Evolutionary conservation across 2,888 invertebrate species (phyloP), one percentile per base, ranked within the genome.

Genomic region (Noctua pronuba): DNA sequence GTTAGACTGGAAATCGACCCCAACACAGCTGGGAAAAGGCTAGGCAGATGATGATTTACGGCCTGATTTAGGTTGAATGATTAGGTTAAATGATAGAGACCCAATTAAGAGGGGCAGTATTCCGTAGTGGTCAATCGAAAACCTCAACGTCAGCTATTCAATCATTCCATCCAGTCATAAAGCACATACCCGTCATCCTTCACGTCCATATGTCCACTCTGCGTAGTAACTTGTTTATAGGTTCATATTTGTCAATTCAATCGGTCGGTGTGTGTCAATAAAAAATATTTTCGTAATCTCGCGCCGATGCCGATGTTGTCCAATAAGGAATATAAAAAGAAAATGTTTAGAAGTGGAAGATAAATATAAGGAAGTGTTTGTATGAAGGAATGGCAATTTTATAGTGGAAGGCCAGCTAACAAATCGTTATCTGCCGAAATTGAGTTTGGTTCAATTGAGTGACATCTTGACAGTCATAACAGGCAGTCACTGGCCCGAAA

Each of bases 211-310:
- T 86, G 89, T 89, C 84, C 71, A 31, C 38, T 58, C 24, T 76
- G 77, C 76, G 65, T 80, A 88, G 87, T 87, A 89, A 87, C 91
- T 90, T 90, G 90, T 92, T 90, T 92, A 92, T 92, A 88, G 90
- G 88, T 88, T 81, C 87, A 89, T 90, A 90, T 92, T 92, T 92
- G 92, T 92, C 92, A 90, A 91, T 88, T 85, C 90, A 90, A 91
- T 90, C 82, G 90, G 82, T 84, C 84, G 88, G 83, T 87, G 84
- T 87, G 87, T 85, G 89, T 90, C 91, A 89, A 91, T 91, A 90
- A 87, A 90, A 88, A 91, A 88, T 88, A 80, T 88, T 88, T 88
- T 85, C 73, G 78, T 87, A 82, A 88, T 85, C 75, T 71, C 68
- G 67, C n/a, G 44, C 58, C 81, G 67, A 70, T 65, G 73, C 68